Evolutionary conservation across 2,888 invertebrate genomes (phyloP), one percentile per base, ranked within the genome.

Genomic region (Stomorhina lunata): DNA sequence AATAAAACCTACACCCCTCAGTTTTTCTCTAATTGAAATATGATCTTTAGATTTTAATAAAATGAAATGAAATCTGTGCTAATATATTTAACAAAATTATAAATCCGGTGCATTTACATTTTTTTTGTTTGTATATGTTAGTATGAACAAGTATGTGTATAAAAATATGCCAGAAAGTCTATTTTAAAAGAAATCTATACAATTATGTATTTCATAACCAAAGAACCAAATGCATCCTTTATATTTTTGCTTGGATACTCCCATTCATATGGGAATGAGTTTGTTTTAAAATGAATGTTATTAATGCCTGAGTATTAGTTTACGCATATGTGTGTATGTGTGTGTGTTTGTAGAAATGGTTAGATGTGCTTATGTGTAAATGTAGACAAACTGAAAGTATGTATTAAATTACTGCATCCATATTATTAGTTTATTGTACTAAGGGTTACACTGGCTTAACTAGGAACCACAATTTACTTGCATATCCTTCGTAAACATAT

Each of bases 341-440:
- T 17, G 9, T 15, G 12, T 40, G 20, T 29, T 2, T 37, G 7
- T 27, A n/a, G n/a, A n/a, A n/a, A n/a, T n/a, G n/a, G n/a, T n/a
- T n/a, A n/a, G n/a, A n/a, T n/a, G 12, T 55, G 12, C 4, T 10
- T 10, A 4, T 63, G 40, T 63, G 17, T 25, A 22, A 10, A 45
- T n/a, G 22, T 34, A 43, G 22, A 37, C 37, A 69, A 57, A 71
- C 17, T 57, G 17, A 17, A 55, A 43, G 59, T 29, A 45, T 61
- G 43, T 61, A 72, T 75, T 69, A 82, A 75, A 78, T 69, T 78
- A 78, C 63, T 78, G 73, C 73, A 78, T 63, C 32, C 72, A 61
- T 81, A 57, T 75, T 78, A 75, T 78, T 69, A 78, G 78, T 69
- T 81, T 78, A 78, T 75, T 78, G 57, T 78, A 10, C 17, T 17